These are phyloP conservation scores for Urocolius indicus DNA, from an alignment of 2,113 vertebrate genomes.

Conservation along the genomic window DNA sequence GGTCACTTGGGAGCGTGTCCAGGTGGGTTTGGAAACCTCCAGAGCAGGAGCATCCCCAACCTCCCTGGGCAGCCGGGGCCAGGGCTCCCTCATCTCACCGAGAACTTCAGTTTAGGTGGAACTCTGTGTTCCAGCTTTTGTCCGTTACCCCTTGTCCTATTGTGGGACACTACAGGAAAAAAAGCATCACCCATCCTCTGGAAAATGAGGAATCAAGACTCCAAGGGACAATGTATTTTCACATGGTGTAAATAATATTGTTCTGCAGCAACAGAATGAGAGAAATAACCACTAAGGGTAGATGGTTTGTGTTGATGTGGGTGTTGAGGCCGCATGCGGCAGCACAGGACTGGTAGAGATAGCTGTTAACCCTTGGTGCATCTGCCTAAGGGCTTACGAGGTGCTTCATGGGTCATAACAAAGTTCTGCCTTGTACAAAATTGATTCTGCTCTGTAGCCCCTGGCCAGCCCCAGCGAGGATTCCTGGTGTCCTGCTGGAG, in stretches of 20 bases:
- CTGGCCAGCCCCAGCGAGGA: background rate
- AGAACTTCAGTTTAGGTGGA: no score
- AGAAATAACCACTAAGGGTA: background rate
- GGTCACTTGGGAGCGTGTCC: no score
- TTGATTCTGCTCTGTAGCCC: background rate
- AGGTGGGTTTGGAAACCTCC: no score
- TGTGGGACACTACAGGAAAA: no score
- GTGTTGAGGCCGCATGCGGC: background rate
- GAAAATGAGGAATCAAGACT: background rate
- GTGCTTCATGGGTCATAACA: background rate
- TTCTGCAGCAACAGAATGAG: background rate
- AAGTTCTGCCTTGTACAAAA: background rate
- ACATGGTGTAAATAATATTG: accelerated
- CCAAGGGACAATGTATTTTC: background rate
- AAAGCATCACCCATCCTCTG: no score
- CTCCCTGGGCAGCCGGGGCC: no score
- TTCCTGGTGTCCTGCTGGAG: accelerated
- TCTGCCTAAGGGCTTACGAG: background rate
- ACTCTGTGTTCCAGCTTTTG: no score
- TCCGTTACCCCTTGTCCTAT: no score
- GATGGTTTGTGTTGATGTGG: background rate
- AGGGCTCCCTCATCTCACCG: no score
- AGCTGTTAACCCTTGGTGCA: background rate
- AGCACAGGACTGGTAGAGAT: background rate
- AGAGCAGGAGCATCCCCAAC: no score